Base-by-base conservation (phyloP, 2,888 invertebrate genomes). In the Aphidius colemani region DNA sequence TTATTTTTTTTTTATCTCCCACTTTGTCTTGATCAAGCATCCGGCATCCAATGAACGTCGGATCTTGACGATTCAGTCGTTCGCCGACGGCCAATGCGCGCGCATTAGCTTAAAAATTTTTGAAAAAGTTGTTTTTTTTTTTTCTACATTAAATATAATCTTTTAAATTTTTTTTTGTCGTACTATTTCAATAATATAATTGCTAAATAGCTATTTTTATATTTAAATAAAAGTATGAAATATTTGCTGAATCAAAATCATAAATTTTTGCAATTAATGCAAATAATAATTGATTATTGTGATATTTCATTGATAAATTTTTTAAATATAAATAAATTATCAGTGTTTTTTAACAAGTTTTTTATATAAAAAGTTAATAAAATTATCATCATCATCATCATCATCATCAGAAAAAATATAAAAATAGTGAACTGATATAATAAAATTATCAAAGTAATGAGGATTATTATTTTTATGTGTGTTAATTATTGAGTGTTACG, bases 51-150 rank as follows among this genome's bases (percentile, higher is more conserved):
- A 58, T 61, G 48, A 53, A 61, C 59, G 58, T 58, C 66, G 64
- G 61, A 68, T 70, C 69, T 68, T 69, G 58, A 70, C 74, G 72
- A 75, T 76, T 77, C 78, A 80, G 79, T 80, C 74, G 76, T 74
- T 71, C 65, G 72, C 72, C 76, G 76, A 67, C 74, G 65, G 66
- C 69, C 72, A 73, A 66, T 75, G 74, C 70, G 73, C 69, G 70
- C 66, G 71, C 69, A 69, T 71, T 68, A 13, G 6, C 45, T 48
- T 58, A 61, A 53, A 48, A 58, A 61, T 30, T 63, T 63, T 48
- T 13, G 30, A 11, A n/a, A 13, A 11, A n/a, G 9, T 10, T 41
- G 53, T 51, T 41, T 58, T 46, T 40, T n/a, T n/a, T n/a, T n/a
- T n/a, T n/a, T n/a, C n/a, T n/a, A n/a, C n/a, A n/a, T n/a, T n/a